Conservation (phyloP, 2,797 vertebrate species). For the Dryobates pubescens region DNA sequence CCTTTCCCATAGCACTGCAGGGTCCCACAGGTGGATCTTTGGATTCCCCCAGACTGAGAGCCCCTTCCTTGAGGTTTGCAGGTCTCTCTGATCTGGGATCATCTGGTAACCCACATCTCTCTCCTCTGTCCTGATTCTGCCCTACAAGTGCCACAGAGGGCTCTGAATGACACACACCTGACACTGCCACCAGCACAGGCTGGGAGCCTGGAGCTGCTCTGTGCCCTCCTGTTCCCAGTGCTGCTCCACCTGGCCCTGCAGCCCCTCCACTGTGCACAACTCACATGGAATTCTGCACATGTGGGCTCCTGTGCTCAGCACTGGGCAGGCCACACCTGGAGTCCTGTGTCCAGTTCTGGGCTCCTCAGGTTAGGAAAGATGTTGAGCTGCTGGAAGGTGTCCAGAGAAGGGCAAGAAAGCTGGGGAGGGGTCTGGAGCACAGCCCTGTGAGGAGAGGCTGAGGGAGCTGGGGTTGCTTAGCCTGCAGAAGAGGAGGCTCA, state of each 20-base stretch:
- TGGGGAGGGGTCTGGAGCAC: no score
- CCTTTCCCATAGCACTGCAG: background rate
- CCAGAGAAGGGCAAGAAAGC: no score
- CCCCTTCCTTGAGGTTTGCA: background rate
- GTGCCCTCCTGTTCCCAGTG: background rate
- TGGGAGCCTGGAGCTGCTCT: background rate
- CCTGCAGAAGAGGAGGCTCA: no score
- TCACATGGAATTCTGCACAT: fast-evolving
- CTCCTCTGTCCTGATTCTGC: background rate
- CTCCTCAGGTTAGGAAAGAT: no score
- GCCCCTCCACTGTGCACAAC: background rate
- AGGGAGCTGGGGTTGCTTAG: no score
- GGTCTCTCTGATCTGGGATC: background rate
- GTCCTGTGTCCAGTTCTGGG: no score
- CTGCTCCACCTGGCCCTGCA: background rate
- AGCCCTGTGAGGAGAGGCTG: no score
- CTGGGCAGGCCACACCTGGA: no score
- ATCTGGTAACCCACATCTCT: background rate
- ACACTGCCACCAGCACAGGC: fast-evolving
- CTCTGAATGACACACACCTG: background rate
- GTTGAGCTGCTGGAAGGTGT: no score
- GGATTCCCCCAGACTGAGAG: background rate
- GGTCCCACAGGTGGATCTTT: background rate
- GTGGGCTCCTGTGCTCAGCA: background rate
- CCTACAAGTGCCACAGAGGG: background rate